phyloP scores from a whole-genome alignment of 2,113 vertebrate genomes.

The Microcebus tavaratra region DNA sequence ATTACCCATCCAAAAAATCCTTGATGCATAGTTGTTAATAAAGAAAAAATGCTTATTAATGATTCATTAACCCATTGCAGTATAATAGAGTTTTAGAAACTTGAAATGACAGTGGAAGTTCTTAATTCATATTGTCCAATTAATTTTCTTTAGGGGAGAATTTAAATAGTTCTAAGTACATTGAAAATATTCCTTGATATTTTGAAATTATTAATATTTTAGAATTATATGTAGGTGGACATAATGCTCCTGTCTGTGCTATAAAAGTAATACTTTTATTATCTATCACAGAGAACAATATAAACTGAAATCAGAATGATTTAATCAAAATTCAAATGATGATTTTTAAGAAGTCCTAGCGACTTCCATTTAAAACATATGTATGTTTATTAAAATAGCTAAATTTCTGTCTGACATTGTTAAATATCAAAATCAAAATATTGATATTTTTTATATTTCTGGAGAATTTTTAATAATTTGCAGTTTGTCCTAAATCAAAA shows the following conservation, averaged over 20 bases:
- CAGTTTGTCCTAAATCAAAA: not conserved
- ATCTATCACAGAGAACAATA: not conserved
- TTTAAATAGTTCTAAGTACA: not conserved
- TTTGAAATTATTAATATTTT: conserved; percentile 18
- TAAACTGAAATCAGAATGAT: not conserved
- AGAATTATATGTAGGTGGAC: not conserved
- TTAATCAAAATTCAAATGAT: not conserved
- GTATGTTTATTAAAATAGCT: not conserved
- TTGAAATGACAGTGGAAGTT: not conserved
- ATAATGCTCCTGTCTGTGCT: not conserved
- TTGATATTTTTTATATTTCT: not conserved
- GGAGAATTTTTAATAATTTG: not conserved
- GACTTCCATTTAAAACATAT: not conserved
- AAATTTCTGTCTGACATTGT: not conserved
- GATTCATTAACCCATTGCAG: not conserved
- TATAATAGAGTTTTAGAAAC: not conserved
- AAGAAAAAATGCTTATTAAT: not conserved
- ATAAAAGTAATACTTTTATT: not conserved
- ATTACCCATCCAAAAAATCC: not conserved
- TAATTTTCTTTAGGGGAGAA: not conserved
- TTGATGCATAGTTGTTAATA: not conserved
- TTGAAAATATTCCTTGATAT: not conserved
- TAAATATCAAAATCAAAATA: too few species aligned
- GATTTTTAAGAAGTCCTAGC: not conserved
- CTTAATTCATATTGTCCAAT: not conserved